phyloP scores from a whole-genome alignment of 1,140 invertebrate species.

The Orchestia grillus region DNA sequence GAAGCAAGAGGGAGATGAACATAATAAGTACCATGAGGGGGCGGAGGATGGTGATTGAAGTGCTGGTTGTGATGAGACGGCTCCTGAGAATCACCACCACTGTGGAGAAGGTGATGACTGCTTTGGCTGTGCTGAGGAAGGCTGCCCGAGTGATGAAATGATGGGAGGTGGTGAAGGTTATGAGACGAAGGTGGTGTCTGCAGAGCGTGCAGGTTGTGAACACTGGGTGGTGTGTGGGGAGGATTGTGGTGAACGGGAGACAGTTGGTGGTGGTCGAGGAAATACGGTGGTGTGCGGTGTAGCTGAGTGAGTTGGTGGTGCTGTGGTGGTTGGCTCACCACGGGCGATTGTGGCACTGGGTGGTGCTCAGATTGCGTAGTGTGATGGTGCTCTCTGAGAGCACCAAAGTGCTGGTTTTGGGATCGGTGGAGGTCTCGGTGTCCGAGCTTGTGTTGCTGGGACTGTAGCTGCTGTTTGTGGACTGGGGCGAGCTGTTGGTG shows the following conservation, averaged over 20 bases:
- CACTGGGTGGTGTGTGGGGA: constrained; percentile 24
- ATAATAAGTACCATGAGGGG: constrained; percentile 29
- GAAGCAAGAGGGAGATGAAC: neutral
- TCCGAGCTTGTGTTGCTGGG: no score
- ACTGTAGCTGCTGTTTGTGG: neutral
- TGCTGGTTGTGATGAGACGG: constrained; percentile 27
- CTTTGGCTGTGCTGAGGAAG: constrained; percentile 50
- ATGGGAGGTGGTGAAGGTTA: constrained; percentile 18
- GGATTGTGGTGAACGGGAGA: constrained; percentile 16
- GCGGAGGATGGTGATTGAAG: constrained; percentile 19
- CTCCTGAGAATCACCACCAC: neutral
- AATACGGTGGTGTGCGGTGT: constrained; percentile 5
- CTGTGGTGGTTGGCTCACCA: constrained; percentile 17
- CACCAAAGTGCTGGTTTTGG: neutral
- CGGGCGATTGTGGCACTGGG: neutral
- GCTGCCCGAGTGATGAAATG: constrained; percentile 31
- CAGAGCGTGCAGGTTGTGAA: neutral
- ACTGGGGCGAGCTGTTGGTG: neutral
- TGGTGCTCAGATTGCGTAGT: neutral
- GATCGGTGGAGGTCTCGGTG: neutral
- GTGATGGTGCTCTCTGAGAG: neutral
- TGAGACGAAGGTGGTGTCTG: constrained; percentile 1
- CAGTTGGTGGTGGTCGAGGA: neutral
- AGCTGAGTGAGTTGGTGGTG: neutral
- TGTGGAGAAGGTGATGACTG: constrained; percentile 48